Evolutionary conservation across 2,113 vertebrate genomes (phyloP).

Genomic region (Benthochromis sp.): DNA sequence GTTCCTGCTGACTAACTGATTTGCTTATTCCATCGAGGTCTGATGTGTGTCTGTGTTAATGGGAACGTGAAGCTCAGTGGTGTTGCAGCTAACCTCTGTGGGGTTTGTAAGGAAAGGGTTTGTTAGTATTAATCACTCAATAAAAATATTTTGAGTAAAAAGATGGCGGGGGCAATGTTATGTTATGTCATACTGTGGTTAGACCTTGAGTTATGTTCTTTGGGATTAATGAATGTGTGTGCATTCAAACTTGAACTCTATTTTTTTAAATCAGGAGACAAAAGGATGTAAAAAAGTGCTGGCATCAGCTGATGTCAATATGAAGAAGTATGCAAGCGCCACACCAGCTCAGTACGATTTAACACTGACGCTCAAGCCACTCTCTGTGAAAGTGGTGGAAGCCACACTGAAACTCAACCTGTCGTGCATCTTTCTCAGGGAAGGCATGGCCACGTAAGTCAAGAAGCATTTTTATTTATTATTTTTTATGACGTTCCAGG

Average conservation of each 20-base stretch:
- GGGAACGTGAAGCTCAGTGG: not conserved
- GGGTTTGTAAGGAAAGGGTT: not conserved
- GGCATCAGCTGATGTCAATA: conserved; percentile 78
- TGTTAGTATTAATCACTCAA: not conserved
- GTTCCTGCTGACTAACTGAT: rapidly evolving
- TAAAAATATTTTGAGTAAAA: not conserved
- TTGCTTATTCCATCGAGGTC: not conserved
- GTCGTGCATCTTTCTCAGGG: conserved; percentile 80
- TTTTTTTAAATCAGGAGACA: conserved; percentile 69
- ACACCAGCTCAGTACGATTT: conserved; percentile 71
- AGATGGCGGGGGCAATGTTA: rapidly evolving
- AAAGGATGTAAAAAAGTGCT: conserved; percentile 81
- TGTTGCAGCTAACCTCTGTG: not conserved
- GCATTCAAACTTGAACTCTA: not conserved
- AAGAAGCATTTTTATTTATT: not conserved
- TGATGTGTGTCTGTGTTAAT: not conserved
- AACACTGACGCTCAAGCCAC: conserved; percentile 75
- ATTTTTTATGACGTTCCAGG: not conserved
- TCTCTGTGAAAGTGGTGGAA: conserved; percentile 83
- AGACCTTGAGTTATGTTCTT: not conserved
- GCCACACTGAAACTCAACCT: conserved; percentile 80
- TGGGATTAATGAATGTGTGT: not conserved
- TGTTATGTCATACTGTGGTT: not conserved
- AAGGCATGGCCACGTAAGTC: conserved; percentile 89
- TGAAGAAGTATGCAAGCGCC: conserved; percentile 77